Evolutionary conservation across 92 coral and sea anemone species (phyloP).

Genomic region (Metridium senile): DNA sequence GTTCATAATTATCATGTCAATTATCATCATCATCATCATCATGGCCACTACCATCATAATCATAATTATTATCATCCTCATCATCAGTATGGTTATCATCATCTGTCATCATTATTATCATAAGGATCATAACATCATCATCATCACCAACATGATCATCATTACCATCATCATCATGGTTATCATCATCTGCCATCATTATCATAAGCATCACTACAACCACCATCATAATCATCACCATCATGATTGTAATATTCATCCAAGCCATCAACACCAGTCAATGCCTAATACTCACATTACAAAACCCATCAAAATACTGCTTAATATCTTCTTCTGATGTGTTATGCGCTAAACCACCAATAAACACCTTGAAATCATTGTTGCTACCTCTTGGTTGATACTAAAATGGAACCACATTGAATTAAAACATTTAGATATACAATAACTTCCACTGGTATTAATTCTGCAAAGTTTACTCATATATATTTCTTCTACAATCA

Average conservation of each 20-base stretch:
- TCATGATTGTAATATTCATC: background rate
- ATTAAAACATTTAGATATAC: background rate
- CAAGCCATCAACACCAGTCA: background rate
- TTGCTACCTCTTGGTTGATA: constrained; percentile 44
- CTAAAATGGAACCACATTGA: background rate
- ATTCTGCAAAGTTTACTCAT: too few species aligned
- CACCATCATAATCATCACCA: background rate
- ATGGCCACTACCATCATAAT: background rate
- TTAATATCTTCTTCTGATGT: constrained; percentile 89
- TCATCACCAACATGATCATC: background rate
- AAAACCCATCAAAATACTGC: constrained; percentile 77
- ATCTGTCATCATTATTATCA: background rate
- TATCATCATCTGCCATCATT: too few species aligned
- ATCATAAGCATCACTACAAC: background rate
- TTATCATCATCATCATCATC: background rate
- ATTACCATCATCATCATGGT: background rate
- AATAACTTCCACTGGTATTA: background rate
- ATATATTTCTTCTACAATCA: too few species aligned
- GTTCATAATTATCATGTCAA: background rate
- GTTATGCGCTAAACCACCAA: constrained; percentile 88
- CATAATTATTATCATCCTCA: background rate
- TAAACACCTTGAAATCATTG: constrained; percentile 78
- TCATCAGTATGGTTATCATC: background rate
- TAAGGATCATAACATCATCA: background rate
- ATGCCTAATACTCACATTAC: constrained; percentile 56